These are phyloP conservation scores for Xiphias gladius DNA, from an alignment of 2,113 vertebrate species.

Conservation along the genomic window DNA sequence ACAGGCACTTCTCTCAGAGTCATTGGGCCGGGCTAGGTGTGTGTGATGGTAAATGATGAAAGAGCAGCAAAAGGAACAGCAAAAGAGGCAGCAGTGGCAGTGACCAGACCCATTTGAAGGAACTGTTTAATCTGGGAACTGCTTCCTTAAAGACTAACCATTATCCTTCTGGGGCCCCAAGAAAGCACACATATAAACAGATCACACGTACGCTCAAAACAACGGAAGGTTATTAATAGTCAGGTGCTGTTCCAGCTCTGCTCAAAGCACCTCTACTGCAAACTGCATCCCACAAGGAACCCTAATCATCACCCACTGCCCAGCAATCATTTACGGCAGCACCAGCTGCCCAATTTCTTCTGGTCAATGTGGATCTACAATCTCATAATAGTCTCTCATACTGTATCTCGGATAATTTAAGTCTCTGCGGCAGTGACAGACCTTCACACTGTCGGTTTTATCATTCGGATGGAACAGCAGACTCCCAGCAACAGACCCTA, in stretches of 20 bases:
- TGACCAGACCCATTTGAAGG: conserved; percentile 44
- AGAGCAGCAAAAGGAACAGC: not conserved
- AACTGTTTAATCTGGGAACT: conserved; percentile 49
- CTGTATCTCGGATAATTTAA: conserved; percentile 68
- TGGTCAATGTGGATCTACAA: conserved; percentile 68
- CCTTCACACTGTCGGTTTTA: conserved; percentile 68
- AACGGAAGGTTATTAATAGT: conserved; percentile 75
- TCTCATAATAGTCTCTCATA: conserved; percentile 60
- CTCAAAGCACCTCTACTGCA: conserved; percentile 65
- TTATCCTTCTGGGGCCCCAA: conserved; percentile 50
- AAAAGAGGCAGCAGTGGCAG: not conserved
- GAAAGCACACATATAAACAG: conserved; percentile 58
- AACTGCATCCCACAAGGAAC: conserved; percentile 67
- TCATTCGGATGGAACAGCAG: conserved; percentile 59
- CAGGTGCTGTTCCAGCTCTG: conserved; percentile 59
- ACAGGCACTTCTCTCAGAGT: conserved; percentile 12
- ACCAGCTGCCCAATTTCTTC: conserved; percentile 73
- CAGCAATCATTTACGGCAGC: conserved; percentile 69
- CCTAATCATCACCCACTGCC: conserved; percentile 63
- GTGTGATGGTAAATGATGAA: conserved; percentile 41
- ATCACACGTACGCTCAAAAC: conserved; percentile 55
- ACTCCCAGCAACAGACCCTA: conserved; percentile 50
- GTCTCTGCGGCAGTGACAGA: conserved; percentile 44
- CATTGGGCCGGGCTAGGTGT: conserved; percentile 6
- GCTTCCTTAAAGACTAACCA: conserved; percentile 57